Evolutionary conservation across 2,113 vertebrate species (phyloP).

Genomic region (Hippocampus comes): DNA sequence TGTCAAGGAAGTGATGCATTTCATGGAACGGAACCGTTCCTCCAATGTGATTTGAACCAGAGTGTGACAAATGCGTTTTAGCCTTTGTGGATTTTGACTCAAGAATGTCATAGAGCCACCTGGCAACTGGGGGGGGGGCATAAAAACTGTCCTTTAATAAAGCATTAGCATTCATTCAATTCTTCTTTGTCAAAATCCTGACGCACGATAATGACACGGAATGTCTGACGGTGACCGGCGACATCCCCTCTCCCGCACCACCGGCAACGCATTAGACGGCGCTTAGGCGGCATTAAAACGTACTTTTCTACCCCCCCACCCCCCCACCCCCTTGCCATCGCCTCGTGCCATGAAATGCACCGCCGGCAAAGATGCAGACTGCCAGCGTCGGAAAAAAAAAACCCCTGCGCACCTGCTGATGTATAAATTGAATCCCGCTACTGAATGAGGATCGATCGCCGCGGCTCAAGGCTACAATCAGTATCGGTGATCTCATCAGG

Average conservation of each 20-base stretch:
- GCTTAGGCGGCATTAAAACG: conserved; percentile 43
- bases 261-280: conserved; percentile 48
- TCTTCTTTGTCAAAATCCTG: conserved; percentile 21
- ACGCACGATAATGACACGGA: conserved; percentile 59
- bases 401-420: conserved; percentile 56
- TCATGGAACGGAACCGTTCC: background rate
- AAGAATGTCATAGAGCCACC: background rate
- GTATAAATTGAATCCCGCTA: conserved; percentile 71
- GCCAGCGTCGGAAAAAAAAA: background rate
- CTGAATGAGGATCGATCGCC: conserved; percentile 78
- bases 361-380: background rate
- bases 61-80: background rate
- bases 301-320: conserved; percentile 2
- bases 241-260: conserved; percentile 47
- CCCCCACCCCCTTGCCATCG: too few species aligned
- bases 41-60: background rate
- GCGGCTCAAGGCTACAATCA: conserved; percentile 67
- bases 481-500: conserved; percentile 72
- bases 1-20: background rate
- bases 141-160: background rate
- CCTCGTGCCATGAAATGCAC: background rate
- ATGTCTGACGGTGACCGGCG: conserved; percentile 52
- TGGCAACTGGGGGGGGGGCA: background rate
- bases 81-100: background rate
- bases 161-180: background rate